Evolutionary conservation across 64 coral and sea anemone species (phyloP), one percentile per base, ranked within the genome.

Genomic region (Actinia tenebrosa): DNA sequence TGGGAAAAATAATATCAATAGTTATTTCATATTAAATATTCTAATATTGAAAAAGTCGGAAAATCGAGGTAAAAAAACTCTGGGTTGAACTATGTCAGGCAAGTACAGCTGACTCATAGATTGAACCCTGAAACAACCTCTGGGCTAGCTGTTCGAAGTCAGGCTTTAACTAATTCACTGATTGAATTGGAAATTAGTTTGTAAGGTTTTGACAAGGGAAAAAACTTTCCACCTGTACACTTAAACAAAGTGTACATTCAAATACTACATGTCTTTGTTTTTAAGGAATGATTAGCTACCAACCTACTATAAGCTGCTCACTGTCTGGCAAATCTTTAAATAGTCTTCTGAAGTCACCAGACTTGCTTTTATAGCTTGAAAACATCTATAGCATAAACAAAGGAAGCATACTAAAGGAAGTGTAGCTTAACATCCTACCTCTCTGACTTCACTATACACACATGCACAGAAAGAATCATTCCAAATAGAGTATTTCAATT

Each of bases 301-400:
- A 42, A 95, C 97, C 97, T 42, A 92, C 93, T 86, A 99, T 99
- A 10, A 99, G 86, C 45, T 93, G 93, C 23, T 99, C 97, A 80
- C 85, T 99, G 25, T 93, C 97, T 19, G 97, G 97, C 3, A 99
- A 64, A 71, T 95, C 93, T 87, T 99, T 99, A 64, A 99, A 99
- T 19, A 99, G 69, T 85, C 97, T 95, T 85, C 83, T 95, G 72
- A 99, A 99, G 56, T 99, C 97, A 23, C 88, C 93, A 56, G 87
- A 89, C 80, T 95, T 95, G 44, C 89, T 92, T 78, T 99, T 99
- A 63, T 95, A 92, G 61, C 86, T 91, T 26, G 97, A 95, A 88
- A 99, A 99, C 83, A 99, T 99, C 97, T 98, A 61, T 55, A 2
- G 27, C 11, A 84, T 61, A 46, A 83, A 58, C 14, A 83, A 52